Evolutionary conservation across 2,113 vertebrate genomes (phyloP), one percentile per base, ranked within the genome.

Genomic region (Lophius piscatorius): DNA sequence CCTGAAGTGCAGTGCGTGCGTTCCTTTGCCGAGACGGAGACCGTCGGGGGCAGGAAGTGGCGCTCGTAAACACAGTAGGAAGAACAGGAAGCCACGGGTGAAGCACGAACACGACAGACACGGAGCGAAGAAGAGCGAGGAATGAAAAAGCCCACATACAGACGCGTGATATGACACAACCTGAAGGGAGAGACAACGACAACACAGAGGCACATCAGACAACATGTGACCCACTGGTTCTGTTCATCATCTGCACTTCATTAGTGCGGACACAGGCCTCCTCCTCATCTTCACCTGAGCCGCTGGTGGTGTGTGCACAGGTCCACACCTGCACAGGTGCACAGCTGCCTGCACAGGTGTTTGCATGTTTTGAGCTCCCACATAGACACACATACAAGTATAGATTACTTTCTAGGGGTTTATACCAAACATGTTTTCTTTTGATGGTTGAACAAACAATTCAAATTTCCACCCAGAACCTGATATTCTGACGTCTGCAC

Each of bases 161-260:
- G 88, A 92, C 91, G 88, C 91, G 91, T 90, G 91, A 91, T 91
- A 92, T 90, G 88, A 92, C 90, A 92, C 90, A 92, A 92, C 91
- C 91, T 92, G 90, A 91, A 91, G 91, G 81, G 87, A 90, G 87
- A 91, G 86, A 91, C 89, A 87, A 91, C 86, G 86, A 88, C 87
- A 89, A 85, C 88, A 91, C 87, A 92, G 78, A 90, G 80, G 84
- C 81, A 84, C 87, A 85, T 91, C 88, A 92, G 91, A 91, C 87
- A 91, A 87, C 89, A 86, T 24, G 60, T 84, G 78, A 83, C 60
- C 68, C 47, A 23, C 87, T 63, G 68, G 58, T 82, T 66, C 76
- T 58, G 11, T 54, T 85, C 79, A 75, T 81, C 70, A 69, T 82
- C 70, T 82, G 70, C 69, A 80, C 39, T 81, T 84, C 76, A 75